Evolutionary conservation across 2,797 vertebrate species (phyloP).

Genomic region (Eupleurogrammus muticus): DNA sequence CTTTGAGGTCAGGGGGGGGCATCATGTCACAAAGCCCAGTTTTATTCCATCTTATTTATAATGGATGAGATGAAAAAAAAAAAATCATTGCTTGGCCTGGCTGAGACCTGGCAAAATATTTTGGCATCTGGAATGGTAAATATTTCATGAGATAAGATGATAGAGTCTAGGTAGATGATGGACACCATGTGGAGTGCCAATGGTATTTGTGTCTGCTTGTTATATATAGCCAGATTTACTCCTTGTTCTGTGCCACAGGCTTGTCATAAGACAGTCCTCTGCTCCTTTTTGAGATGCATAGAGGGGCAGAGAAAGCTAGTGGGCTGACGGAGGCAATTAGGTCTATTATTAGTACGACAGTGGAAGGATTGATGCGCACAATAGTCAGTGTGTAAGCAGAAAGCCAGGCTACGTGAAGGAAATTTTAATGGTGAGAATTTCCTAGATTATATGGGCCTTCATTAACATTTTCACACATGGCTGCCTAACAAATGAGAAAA

Average conservation of each 20-base stretch:
- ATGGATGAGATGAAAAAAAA: slow-evolving; percentile 68
- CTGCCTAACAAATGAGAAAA: slow-evolving; percentile 97
- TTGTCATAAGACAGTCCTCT: slow-evolving; percentile 74
- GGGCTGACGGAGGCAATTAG: slow-evolving; percentile 88
- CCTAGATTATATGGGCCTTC: slow-evolving; percentile 93
- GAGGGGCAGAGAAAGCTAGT: slow-evolving; percentile 84
- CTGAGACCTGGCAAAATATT: slow-evolving; percentile 79
- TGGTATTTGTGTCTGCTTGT: slow-evolving; percentile 65
- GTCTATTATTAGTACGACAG: slow-evolving; percentile 89
- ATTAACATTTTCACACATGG: slow-evolving; percentile 99
- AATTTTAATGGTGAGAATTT: slow-evolving; percentile 93
- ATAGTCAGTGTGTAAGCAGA: slow-evolving; percentile 88
- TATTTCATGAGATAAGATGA: slow-evolving; percentile 77
- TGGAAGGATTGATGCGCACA: slow-evolving; percentile 90
- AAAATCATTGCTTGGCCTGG: slow-evolving; percentile 54
- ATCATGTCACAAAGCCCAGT: slow-evolving; percentile 65
- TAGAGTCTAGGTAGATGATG: slow-evolving; percentile 71
- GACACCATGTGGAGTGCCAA: slow-evolving; percentile 68
- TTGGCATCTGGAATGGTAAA: slow-evolving; percentile 79
- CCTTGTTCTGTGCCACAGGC: slow-evolving; percentile 60
- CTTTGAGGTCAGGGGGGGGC: slow-evolving; percentile 74
- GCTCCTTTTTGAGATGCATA: slow-evolving; percentile 76
- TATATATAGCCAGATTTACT: slow-evolving; percentile 72
- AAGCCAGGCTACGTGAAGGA: slow-evolving; percentile 88
- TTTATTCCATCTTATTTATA: slow-evolving; percentile 76